Percentiles rank a stretch among this genome's conserved stretches.
Conservation (phyloP, 2,113 vertebrate genomes). For the Rissa tridactyla region DNA sequence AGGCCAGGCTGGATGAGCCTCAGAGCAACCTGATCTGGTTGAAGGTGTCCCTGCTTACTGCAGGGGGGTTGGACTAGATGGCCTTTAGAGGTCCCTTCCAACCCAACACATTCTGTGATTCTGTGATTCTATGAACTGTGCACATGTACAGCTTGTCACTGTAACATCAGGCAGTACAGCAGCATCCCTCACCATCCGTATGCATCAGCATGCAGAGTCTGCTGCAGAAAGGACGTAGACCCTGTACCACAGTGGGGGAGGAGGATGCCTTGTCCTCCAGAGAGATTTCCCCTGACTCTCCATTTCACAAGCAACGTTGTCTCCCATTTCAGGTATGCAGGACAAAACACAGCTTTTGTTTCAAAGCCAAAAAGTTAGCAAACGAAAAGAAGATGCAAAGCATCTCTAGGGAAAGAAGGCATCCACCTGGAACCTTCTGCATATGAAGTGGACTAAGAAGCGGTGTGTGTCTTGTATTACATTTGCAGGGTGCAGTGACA, state of each 20-base stretch:
- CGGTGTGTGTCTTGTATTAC: not conserved
- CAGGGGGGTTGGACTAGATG: too few relatives aligned
- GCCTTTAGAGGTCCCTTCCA: too few relatives aligned
- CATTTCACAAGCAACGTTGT: not conserved
- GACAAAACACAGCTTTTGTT: not conserved
- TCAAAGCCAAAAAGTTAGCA: not conserved
- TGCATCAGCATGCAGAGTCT: not conserved
- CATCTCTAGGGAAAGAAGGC: not conserved
- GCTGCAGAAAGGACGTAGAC: not conserved
- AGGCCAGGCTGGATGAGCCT: too few relatives aligned
- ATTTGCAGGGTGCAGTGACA: not conserved
- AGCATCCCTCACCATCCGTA: not conserved
- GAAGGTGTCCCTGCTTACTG: too few relatives aligned
- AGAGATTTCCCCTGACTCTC: not conserved
- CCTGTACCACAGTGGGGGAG: rapidly evolving
- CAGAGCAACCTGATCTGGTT: too few relatives aligned
- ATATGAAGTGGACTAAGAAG: not conserved
- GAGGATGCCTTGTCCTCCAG: not conserved
- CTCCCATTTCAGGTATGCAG: not conserved
- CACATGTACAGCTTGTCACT: not conserved
- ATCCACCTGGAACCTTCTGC: not conserved
- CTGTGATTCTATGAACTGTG: not conserved
- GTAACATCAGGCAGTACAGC: not conserved
- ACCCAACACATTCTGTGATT: too few relatives aligned
- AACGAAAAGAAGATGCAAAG: not conserved